Conservation (phyloP, 30 jellyfish, hydroid and myxozoan genomes). For the Rhopilema esculentum region DNA sequence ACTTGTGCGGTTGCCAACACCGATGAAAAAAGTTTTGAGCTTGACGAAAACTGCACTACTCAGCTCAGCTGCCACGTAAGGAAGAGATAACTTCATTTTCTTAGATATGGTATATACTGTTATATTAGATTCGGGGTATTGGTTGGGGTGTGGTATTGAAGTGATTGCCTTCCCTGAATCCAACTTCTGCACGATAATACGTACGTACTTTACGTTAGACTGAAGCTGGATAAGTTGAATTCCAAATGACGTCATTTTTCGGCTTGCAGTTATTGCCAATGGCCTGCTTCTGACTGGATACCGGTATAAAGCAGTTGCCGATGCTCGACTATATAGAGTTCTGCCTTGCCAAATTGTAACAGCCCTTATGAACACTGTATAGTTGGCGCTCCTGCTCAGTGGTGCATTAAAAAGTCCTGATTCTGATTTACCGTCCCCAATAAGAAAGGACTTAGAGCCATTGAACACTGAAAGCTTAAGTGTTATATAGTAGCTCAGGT, state of each 20-base stretch:
- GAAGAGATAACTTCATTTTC: neutral
- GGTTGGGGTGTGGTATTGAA: conserved; percentile 15
- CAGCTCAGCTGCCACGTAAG: conserved; percentile 73
- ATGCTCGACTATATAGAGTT: conserved; percentile 19
- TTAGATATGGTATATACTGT: conserved; percentile 30
- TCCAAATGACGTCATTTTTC: conserved; percentile 15
- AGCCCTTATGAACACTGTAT: conserved; percentile 57
- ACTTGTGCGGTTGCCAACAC: conserved; percentile 54
- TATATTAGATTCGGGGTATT: conserved; percentile 35
- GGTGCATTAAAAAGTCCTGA: conserved; percentile 51
- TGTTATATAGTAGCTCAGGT: conserved; percentile 36
- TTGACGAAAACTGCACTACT: neutral
- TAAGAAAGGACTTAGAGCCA: conserved; percentile 10
- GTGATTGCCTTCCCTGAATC: neutral
- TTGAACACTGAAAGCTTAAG: conserved; percentile 17
- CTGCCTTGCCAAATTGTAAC: conserved; percentile 61
- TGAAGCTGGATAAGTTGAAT: conserved; percentile 9
- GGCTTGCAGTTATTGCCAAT: conserved; percentile 13
- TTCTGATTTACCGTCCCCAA: conserved; percentile 60
- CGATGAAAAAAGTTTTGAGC: conserved; percentile 13
- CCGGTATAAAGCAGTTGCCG: conserved; percentile 45
- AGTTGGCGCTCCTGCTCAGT: conserved; percentile 39
- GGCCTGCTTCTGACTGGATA: conserved; percentile 27
- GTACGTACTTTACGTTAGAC: conserved; percentile 21
- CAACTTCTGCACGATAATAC: conserved; percentile 43